Percentiles rank a stretch among this genome's conserved stretches.
Conservation (phyloP, 2,797 vertebrate genomes). For the Echeneis naucrates region DNA sequence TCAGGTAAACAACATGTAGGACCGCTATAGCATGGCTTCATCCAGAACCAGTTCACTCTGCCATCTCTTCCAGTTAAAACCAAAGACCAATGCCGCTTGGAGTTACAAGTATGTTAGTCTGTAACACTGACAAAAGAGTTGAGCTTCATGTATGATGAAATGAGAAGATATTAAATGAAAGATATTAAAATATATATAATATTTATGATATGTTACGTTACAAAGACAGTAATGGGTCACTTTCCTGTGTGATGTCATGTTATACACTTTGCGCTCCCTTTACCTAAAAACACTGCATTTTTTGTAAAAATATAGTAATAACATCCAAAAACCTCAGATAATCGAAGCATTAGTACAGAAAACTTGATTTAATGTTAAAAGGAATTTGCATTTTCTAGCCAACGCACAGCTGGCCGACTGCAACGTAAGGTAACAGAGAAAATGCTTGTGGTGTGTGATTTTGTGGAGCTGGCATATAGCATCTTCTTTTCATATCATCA, state of each 20-base stretch:
- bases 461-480: background rate
- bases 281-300: too few relatives aligned
- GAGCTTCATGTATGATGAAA: slow-evolving; percentile 80
- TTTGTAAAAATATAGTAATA: too few relatives aligned
- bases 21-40: slow-evolving; percentile 89
- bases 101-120: slow-evolving; percentile 64
- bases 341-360: background rate
- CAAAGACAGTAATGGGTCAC: too few relatives aligned
- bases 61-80: slow-evolving; percentile 73
- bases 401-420: background rate
- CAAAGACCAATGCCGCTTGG: slow-evolving; percentile 81
- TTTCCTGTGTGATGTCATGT: too few relatives aligned
- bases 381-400: background rate
- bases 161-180: too few relatives aligned
- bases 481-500: background rate
- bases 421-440: background rate
- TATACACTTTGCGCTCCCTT: slow-evolving; percentile 1
- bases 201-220: too few relatives aligned
- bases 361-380: background rate
- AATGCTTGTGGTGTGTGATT: background rate
- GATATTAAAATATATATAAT: too few relatives aligned
- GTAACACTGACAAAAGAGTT: slow-evolving; percentile 82
- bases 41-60: slow-evolving; percentile 81
- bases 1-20: slow-evolving; percentile 92
- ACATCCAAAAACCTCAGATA: slow-evolving; percentile 11